Evolutionary conservation across 2,113 vertebrate genomes (phyloP), one percentile per base, ranked within the genome.

Genomic region (Nesogale talazaci): DNA sequence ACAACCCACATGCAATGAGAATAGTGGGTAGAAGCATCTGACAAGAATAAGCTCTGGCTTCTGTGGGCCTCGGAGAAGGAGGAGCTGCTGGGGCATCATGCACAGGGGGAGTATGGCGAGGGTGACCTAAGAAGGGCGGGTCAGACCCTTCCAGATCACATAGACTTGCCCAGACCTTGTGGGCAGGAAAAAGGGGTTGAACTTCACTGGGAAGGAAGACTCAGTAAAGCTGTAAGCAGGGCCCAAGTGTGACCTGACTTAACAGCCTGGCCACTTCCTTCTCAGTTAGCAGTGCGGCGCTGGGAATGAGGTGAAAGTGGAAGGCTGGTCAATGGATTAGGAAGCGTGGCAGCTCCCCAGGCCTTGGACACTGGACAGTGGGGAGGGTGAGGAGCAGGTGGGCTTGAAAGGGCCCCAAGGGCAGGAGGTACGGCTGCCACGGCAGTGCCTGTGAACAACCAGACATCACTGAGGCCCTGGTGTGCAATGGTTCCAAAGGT

Each of bases 91-190:
- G 19, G 42, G 19, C 2, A 1, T 36, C 23, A n/a, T 59, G 67
- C 59, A 17, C 56, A 38, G 38, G 56, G 57, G 31, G 40, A 2
- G 19, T 23, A 4, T 34, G 19, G 5, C 6, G 78, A 59, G 31
- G 16, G 15, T 0, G 31, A 16, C 1, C 2, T 74, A 4, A 36
- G 27, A 56, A 2, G 34, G 6, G 12, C 11, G 42, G 46, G 27
- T 6, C 14, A 29, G 29, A 16, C 23, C 46, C 31, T 69, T n/a
- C 16, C 15, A 6, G 10, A 6, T 69, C 40, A 42, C 17, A 19
- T 1, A 69, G 31, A 22, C 6, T 63, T 38, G 72, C 78, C 29
- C 1, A 59, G 46, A 89, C 23, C 29, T 59, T 67, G 34, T 4
- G 15, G 8, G 20, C 63, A 69, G 46, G 46, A 61, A 29, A 17